Evolutionary conservation across 2,888 invertebrate genomes (phyloP).

Genomic region (Tanypteryx hageni): DNA sequence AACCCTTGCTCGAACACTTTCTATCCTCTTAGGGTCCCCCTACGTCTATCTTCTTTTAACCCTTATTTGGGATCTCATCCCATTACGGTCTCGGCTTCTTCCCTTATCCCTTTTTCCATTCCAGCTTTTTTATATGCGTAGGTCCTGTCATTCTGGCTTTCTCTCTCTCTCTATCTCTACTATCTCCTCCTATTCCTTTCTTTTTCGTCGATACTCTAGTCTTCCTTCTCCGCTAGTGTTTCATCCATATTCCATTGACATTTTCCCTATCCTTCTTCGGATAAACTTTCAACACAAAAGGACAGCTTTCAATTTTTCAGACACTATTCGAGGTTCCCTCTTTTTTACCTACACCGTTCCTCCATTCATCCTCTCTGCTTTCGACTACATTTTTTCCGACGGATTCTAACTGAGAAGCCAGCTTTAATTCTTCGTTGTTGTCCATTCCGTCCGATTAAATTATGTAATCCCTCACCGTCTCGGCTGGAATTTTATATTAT

Average conservation of each 20-base stretch:
- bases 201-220: not conserved
- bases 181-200: not conserved
- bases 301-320: slow-evolving; percentile 9
- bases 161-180: not conserved
- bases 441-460: too few species aligned
- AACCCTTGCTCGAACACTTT: too few species aligned
- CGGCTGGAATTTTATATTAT: too few species aligned
- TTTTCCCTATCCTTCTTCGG: not conserved
- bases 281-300: not conserved
- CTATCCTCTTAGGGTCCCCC: not conserved
- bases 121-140: not conserved
- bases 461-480: too few species aligned
- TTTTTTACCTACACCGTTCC: too few species aligned
- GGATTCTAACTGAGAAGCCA: too few species aligned
- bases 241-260: not conserved
- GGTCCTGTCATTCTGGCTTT: not conserved
- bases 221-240: not conserved
- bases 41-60: slow-evolving; percentile 29
- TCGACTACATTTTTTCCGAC: too few species aligned
- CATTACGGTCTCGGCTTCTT: slow-evolving; percentile 33
- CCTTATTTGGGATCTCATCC: slow-evolving; percentile 7
- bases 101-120: not conserved
- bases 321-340: not conserved
- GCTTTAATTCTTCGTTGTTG: too few species aligned
- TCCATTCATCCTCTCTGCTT: too few species aligned